Evolutionary conservation across 2,888 invertebrate species (phyloP), one percentile per base, ranked within the genome.

Genomic region (Monoplex corrugatus): DNA sequence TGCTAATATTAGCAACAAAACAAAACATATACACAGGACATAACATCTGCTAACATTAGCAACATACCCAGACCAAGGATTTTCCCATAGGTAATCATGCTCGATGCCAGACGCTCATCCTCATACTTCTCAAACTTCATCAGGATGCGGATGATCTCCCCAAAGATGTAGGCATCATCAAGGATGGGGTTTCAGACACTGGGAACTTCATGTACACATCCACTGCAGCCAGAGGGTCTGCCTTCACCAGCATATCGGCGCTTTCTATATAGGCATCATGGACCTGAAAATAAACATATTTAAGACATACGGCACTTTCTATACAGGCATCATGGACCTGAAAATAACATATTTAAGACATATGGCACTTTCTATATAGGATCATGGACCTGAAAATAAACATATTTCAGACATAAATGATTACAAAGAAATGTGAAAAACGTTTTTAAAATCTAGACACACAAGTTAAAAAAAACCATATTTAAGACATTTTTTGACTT

Each of bases 261-360:
- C 94, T 91, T 88, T 96, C 96, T 82, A 96, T 95, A 89, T 96
- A 96, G 2, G 95, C 95, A 92, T 96, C 95, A 92, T 96, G 95
- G 8, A 95, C 93, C 96, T 96, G 89, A 38, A 8, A 19, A 86
- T n/a, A n/a, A n/a, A n/a, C n/a, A n/a, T n/a, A n/a, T n/a, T n/a
- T n/a, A n/a, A 80, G 40, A 80, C 32, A 75, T 75, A 35, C 95
- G 35, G 95, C 95, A 91, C 94, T 91, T 88, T 96, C 96, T 82
- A 96, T 95, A 89, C 95, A 96, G 2, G 95, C 95, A 92, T 96
- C 95, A 92, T 96, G 95, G 8, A 95, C 93, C 96, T 96, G 89
- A 38, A 8, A 19, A 86, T n/a, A n/a, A n/a, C n/a, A n/a, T n/a
- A n/a, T n/a, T n/a, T n/a, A n/a, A 80, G 40, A 80, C 32, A 75